phyloP scores from a whole-genome alignment of 2,113 vertebrate genomes.

The Romanogobio albipinnatus region DNA sequence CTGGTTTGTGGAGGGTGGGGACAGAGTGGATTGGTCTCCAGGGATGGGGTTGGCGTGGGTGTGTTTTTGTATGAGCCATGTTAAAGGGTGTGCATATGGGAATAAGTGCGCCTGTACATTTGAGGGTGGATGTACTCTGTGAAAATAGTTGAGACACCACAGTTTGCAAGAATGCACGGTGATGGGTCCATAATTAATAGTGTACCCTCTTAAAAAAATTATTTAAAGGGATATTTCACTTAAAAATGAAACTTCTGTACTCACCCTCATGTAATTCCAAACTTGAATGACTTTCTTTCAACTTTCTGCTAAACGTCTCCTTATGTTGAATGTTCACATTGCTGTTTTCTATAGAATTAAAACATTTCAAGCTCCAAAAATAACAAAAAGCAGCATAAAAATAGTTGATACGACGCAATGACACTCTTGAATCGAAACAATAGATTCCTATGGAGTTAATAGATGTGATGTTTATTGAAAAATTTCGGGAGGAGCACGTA shows the following conservation, averaged over 20 bases:
- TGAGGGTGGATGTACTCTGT: slow-evolving; percentile 34
- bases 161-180: not conserved
- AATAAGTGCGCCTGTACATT: slow-evolving; percentile 19
- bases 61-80: slow-evolving; percentile 42
- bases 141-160: slow-evolving; percentile 26
- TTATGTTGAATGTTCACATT: not conserved
- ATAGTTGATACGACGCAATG: not conserved
- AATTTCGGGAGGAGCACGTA: too few relatives aligned
- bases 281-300: not conserved
- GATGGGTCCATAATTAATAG: not conserved
- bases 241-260: not conserved
- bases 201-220: not conserved
- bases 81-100: slow-evolving; percentile 27
- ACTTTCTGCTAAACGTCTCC: too few relatives aligned
- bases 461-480: too few relatives aligned
- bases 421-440: too few relatives aligned
- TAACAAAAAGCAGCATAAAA: not conserved
- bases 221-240: not conserved
- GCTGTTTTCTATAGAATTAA: not conserved
- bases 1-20: slow-evolving; percentile 68
- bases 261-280: not conserved
- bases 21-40: slow-evolving; percentile 62
- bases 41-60: slow-evolving; percentile 44
- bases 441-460: too few relatives aligned
- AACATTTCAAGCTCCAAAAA: not conserved